A percentile compares a stretch with the other conserved stretches of the same genome.
phyloP scores from a whole-genome alignment of 2,888 invertebrate species.

The Scaptodrosophila latifasciaeformis region DNA sequence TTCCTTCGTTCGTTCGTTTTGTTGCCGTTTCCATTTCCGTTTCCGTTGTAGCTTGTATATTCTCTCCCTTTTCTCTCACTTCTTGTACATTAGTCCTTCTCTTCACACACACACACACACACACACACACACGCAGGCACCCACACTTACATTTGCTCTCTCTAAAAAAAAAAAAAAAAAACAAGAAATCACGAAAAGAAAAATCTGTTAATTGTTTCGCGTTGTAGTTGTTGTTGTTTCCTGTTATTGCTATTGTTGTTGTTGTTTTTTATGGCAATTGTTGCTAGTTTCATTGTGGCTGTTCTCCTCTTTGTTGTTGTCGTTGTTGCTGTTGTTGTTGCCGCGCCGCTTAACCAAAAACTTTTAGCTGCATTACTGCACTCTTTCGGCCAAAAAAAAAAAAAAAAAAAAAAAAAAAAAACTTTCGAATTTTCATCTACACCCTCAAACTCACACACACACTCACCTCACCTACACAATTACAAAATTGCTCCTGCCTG shows the following conservation, averaged over 20 bases:
- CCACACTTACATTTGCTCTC: neutral
- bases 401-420: too few relatives aligned
- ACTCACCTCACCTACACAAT: too few relatives aligned
- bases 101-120: neutral
- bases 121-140: neutral
- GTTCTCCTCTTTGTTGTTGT: slow-evolving; percentile 16
- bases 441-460: too few relatives aligned
- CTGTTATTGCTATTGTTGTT: slow-evolving; percentile 18
- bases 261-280: slow-evolving; percentile 23
- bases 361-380: too few relatives aligned
- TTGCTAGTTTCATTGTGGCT: slow-evolving; percentile 14
- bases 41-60: neutral
- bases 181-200: too few relatives aligned
- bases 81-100: slow-evolving; percentile 8
- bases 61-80: neutral
- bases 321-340: slow-evolving; percentile 20
- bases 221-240: slow-evolving; percentile 19
- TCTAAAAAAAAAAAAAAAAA: slow-evolving; percentile 4
- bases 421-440: too few relatives aligned
- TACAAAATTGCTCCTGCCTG: neutral
- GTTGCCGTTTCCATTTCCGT: neutral
- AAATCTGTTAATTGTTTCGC: slow-evolving; percentile 20
- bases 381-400: too few relatives aligned
- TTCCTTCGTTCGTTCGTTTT: slow-evolving; percentile 19
- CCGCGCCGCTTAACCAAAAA: neutral